Evolutionary conservation across 2,113 vertebrate genomes (phyloP), one percentile per base, ranked within the genome.

Genomic region (Zeus faber): DNA sequence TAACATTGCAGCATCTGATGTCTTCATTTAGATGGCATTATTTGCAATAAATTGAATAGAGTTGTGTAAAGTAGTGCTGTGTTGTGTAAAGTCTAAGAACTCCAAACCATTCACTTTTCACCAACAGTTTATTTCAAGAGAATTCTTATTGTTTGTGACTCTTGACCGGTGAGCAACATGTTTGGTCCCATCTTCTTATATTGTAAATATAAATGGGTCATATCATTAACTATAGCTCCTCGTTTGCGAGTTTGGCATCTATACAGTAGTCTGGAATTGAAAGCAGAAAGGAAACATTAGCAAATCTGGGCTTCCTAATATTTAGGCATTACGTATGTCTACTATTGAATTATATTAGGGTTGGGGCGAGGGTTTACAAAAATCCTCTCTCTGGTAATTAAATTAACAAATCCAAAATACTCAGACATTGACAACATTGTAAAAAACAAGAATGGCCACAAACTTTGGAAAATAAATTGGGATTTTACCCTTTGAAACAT

Each of bases 211-310:
- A 10, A 45, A 24, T 20, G 6, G 6, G 5, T 33, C n/a, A 8
- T 4, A 33, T 17, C n/a, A 41, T 2, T 11, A 50, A 21, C 70
- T 84, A 89, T 16, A 89, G 51, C 29, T 90, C 88, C 2, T 65
- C 24, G 1, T 71, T 72, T 23, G 54, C 39, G 22, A 39, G 63
- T 7, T 37, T 44, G 31, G 6, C 25, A 27, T 50, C 65, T 59
- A 50, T 37, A 66, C 88, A 90, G 72, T 80, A 78, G 65, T 65
- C 88, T 90, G 76, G 41, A 80, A 55, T 27, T 23, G 62, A 51
- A 55, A 54, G 41, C 18, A 68, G 26, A 55, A 33, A 9, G 11
- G 20, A 40, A 6, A 29, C 3, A 56, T 61, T 44, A 58, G 22
- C 33, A 6, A 33, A 6, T 7, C 2, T 4, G 14, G 6, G 13